Base-by-base conservation (phyloP, 2,113 vertebrate genomes). In the Propithecus coquereli region DNA sequence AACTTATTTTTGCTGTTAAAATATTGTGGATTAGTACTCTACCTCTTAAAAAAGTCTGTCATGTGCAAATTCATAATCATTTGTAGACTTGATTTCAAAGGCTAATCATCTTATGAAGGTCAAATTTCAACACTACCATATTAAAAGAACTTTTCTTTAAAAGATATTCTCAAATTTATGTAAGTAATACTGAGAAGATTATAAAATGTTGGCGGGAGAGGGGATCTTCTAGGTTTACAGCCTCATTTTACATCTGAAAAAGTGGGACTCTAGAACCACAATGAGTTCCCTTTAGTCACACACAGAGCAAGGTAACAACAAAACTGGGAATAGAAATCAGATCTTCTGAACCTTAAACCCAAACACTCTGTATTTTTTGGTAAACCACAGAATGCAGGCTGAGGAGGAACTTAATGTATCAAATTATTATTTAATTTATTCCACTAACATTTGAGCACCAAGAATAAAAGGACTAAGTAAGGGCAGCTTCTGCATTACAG, bases 21-120 rank as follows among this genome's bases (percentile, higher is more conserved):
- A 50, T 54, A 57, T 25, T 86, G 4, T 65, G 18, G 1, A 40
- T 54, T 54, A 68, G 17, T 87, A 52, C 32, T 73, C 30, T 22
- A 73, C 4, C 66, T 83, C 34, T 89, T 92, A 47, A 88, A 83
- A 34, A 95, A 79, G 77, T 91, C 30, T 83, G 9, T 16, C 12
- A 57, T 37, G 17, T 65, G 9, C 18, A 61, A 82, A 87, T 65
- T 65, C 4, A 68, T 74, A 91, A 76, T 76, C 37, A 85, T 70
- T 59, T 95, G 30, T 1, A 89, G 47, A 47, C 6, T 74, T 79
- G 20, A 93, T 93, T 96, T 91, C 47, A 92, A 91, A 54, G 89
- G 66, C 32, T 82, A 91, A 94, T 84, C 52, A 73, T 45, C 23
- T 90, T 80, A 57, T 1, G 13, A 81, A 59, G 32, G 50, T 76